These are phyloP conservation scores for Tetrax tetrax DNA, from an alignment of 2,113 vertebrate species.

Conservation along the genomic window DNA sequence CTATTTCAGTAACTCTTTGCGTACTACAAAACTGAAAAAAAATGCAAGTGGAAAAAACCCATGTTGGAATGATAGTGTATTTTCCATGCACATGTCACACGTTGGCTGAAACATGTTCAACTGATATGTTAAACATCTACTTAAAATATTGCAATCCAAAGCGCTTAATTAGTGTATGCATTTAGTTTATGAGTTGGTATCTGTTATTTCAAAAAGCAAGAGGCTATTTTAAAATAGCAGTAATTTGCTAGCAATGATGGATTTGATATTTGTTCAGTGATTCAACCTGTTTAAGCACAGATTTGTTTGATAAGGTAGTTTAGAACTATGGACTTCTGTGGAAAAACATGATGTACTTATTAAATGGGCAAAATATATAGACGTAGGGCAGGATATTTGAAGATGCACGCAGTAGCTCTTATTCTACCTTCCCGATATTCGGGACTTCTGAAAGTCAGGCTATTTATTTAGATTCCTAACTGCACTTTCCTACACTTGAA, in stretches of 20 bases:
- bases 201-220: neutral
- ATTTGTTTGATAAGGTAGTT: neutral
- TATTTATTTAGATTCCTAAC: neutral
- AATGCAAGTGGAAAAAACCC: conserved; percentile 71
- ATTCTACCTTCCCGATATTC: neutral
- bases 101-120: neutral
- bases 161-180: neutral
- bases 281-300: neutral
- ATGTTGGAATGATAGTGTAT: neutral
- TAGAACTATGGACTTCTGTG: neutral
- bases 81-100: conserved; percentile 48
- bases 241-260: neutral
- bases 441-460: neutral
- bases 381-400: neutral
- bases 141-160: neutral
- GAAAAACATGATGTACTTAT: neutral
- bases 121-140: neutral
- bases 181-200: neutral
- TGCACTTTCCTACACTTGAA: neutral
- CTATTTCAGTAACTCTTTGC: conserved; percentile 76
- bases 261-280: neutral
- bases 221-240: neutral
- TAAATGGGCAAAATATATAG: neutral
- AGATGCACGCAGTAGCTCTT: neutral
- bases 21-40: conserved; percentile 51